A percentile compares a stretch with the other conserved stretches of the same genome.
phyloP scores from a whole-genome alignment of 2,888 invertebrate genomes.

The Cryptus viduatorius region DNA sequence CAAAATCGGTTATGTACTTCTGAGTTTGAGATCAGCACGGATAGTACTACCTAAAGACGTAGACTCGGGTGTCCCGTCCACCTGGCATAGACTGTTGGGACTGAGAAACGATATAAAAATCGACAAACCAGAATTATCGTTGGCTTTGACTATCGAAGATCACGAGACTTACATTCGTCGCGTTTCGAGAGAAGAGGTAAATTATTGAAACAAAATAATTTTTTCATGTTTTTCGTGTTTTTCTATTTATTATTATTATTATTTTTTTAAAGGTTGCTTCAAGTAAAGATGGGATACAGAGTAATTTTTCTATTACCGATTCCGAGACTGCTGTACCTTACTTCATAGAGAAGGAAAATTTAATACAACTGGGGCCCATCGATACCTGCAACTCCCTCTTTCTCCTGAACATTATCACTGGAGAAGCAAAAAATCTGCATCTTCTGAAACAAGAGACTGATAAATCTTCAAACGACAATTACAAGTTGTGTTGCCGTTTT shows the following conservation, averaged over 20 bases:
- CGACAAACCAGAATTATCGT: slow-evolving; percentile 82
- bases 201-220: neutral
- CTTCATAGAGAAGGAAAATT: slow-evolving; percentile 77
- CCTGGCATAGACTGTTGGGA: slow-evolving; percentile 83
- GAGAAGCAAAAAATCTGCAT: slow-evolving; percentile 86
- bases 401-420: slow-evolving; percentile 87
- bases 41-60: slow-evolving; percentile 86
- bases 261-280: slow-evolving; percentile 28
- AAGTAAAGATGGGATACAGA: slow-evolving; percentile 7
- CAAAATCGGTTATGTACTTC: slow-evolving; percentile 89
- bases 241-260: neutral
- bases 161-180: slow-evolving; percentile 61
- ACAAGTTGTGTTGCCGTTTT: slow-evolving; percentile 79
- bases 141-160: slow-evolving; percentile 82
- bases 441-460: slow-evolving; percentile 78
- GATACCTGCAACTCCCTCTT: slow-evolving; percentile 83
- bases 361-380: slow-evolving; percentile 83
- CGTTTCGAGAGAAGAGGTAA: slow-evolving; percentile 55
- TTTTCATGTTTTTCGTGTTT: neutral
- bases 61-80: slow-evolving; percentile 79
- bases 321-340: slow-evolving; percentile 51
- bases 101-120: slow-evolving; percentile 81
- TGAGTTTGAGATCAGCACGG: slow-evolving; percentile 90
- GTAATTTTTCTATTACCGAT: slow-evolving; percentile 6
- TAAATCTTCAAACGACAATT: slow-evolving; percentile 66